Percentiles rank a stretch among this genome's conserved stretches.
These are phyloP conservation scores for Lamprologus callipterus DNA, from an alignment of 2,113 vertebrate species.

Conservation along the genomic window DNA sequence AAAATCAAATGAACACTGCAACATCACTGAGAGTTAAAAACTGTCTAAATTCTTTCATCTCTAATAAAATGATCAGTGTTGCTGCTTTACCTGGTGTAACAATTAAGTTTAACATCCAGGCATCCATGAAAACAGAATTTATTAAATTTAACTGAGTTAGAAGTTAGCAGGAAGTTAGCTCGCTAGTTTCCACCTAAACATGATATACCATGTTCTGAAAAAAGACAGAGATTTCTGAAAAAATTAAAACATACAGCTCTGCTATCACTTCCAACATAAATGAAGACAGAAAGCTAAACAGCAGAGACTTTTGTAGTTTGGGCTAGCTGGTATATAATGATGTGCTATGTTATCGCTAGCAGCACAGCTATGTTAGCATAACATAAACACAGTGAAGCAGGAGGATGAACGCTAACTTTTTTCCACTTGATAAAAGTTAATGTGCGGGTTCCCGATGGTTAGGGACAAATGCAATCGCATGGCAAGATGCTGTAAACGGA, in stretches of 20 bases:
- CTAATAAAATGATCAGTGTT: neutral
- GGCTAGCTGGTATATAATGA: neutral
- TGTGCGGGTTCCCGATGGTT: accelerated
- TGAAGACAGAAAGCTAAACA: neutral
- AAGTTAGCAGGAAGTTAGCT: neutral
- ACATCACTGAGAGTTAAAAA: neutral
- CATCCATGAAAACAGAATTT: neutral
- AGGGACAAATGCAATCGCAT: neutral
- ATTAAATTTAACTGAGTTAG: neutral
- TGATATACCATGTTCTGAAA: neutral
- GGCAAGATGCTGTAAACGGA: neutral
- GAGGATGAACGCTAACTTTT: neutral
- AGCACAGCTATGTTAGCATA: neutral
- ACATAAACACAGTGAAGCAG: neutral
- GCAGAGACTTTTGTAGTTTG: neutral
- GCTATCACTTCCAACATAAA: neutral
- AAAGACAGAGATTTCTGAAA: neutral
- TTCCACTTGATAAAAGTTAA: neutral
- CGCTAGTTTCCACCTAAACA: neutral
- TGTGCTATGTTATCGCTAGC: neutral
- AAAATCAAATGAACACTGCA: neutral
- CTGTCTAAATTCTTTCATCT: neutral
- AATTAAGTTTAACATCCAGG: neutral
- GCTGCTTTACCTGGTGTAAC: neutral
- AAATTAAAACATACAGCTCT: neutral